Evolutionary conservation across 2,888 invertebrate species (phyloP).

Genomic region (Erannis defoliaria): DNA sequence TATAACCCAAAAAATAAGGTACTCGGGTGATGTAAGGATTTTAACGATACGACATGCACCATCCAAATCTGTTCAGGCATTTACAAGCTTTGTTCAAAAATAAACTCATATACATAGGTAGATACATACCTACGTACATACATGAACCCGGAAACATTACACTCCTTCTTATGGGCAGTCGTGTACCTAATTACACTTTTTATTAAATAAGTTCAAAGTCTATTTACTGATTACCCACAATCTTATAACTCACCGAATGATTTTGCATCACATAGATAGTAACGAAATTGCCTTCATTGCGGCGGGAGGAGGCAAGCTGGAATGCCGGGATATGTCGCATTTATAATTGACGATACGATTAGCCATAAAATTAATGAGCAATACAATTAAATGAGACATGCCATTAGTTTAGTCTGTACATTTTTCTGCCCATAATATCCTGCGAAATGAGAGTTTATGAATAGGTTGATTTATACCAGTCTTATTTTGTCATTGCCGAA

Average conservation of each 20-base stretch:
- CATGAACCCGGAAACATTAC: neutral
- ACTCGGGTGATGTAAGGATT: no score
- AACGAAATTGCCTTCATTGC: slow-evolving; percentile 78
- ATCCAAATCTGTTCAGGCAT: no score
- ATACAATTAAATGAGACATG: neutral
- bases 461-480: no score
- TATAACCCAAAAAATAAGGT: no score
- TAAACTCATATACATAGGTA: no score
- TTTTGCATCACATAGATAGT: slow-evolving; percentile 49
- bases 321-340: slow-evolving; percentile 57
- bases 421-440: neutral
- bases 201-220: neutral
- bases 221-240: slow-evolving; percentile 27
- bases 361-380: neutral
- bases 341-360: slow-evolving; percentile 1
- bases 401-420: neutral
- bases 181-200: slow-evolving; percentile 9
- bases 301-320: slow-evolving; percentile 66
- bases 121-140: no score
- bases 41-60: no score
- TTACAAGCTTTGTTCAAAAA: no score
- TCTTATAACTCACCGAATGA: slow-evolving; percentile 40
- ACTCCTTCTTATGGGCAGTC: neutral
- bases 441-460: no score
- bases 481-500: no score